Conservation (phyloP, 1,140 invertebrate species). For the Leptinotarsa lineolata region DNA sequence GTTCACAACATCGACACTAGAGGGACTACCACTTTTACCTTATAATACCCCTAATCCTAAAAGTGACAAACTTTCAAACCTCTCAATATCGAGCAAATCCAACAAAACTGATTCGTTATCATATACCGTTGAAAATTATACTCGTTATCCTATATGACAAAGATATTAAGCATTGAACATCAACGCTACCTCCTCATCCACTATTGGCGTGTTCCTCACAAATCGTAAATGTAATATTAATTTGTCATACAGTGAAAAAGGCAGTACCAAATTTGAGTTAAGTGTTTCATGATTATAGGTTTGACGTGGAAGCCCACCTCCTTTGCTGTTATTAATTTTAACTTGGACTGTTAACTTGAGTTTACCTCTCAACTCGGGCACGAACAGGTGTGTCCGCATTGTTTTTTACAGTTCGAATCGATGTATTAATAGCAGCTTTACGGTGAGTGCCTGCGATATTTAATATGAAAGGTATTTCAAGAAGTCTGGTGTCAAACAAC, state of each 20-base stretch:
- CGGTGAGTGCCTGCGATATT: not conserved
- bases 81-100: too few species aligned
- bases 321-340: slow-evolving; percentile 3
- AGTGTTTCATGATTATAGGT: slow-evolving; percentile 8
- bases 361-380: slow-evolving; percentile 4
- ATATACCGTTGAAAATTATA: too few species aligned
- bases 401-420: not conserved
- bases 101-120: too few species aligned
- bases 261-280: not conserved
- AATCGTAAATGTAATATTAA: not conserved
- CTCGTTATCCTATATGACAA: too few species aligned
- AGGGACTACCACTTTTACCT: too few species aligned
- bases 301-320: slow-evolving; percentile 4
- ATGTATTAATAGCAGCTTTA: not conserved
- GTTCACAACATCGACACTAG: too few species aligned
- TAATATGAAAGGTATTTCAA: not conserved
- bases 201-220: too few species aligned
- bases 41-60: too few species aligned
- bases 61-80: too few species aligned
- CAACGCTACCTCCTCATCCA: too few species aligned
- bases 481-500: too few species aligned
- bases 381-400: slow-evolving; percentile 5
- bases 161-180: too few species aligned
- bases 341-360: not conserved
- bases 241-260: slow-evolving; percentile 6